Base-by-base conservation (phyloP, 2,797 vertebrate species). In the Pygocentrus nattereri region DNA sequence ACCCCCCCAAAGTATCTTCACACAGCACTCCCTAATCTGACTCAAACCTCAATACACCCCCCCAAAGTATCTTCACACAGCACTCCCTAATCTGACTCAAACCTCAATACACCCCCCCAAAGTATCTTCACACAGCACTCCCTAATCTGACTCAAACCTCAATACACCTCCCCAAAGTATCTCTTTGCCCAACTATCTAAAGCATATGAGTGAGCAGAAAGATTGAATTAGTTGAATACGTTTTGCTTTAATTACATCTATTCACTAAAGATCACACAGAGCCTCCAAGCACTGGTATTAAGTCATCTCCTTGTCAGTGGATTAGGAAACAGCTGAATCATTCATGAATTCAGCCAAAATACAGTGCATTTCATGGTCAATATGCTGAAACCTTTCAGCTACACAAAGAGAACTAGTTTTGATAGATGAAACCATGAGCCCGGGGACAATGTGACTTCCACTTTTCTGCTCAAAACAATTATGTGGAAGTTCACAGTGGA, bases 391-490 rank as follows among this genome's bases (percentile, higher is more conserved):
- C 4, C 2, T 13, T 13, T 31, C 13, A 47, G 11, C 67, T 67
- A 56, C 18, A 58, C 15, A 61, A 65, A 64, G 30, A 34, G n/a
- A 61, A 68, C 12, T 21, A 8, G 44, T 23, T 74, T 30, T 47
- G 27, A 64, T n/a, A 25, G 5, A 13, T 31, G 44, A 50, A 44
- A 70, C 31, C 67, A n/a, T n/a, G 8, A 70, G 47, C 13, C 23
- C 61, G 72, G 34, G 65, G 5, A 58, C 41, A 69, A 31, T 5
- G 11, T 2, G 5, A 81, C 49, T 86, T 82, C 69, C 18, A n/a
- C 54, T 84, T 76, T 64, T 73, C n/a, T 31, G 47, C 74, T 73
- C 12, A 58, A 52, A 82, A 68, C 71, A 72, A 50, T 56, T 15
- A 1, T 72, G 65, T 27, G 19, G 25, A 67, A 30, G 12, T 4